Percentiles rank a stretch among this genome's conserved stretches.
Conservation (phyloP, 2,888 invertebrate species). For the Agonopterix alstromeriana region DNA sequence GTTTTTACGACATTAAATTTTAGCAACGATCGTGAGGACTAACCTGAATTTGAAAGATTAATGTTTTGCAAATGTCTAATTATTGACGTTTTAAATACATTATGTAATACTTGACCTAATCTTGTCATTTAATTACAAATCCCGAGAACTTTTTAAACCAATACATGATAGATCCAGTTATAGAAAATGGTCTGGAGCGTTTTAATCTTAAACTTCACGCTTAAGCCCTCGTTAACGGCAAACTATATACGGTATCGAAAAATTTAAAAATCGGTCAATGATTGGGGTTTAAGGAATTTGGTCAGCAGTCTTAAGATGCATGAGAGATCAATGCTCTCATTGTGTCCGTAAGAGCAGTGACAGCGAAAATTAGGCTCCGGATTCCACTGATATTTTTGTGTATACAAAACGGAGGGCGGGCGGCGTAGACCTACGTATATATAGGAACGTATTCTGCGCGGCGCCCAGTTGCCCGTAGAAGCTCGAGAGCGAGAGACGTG, state of each 20-base stretch:
- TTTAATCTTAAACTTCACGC: not conserved
- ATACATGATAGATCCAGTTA: too few relatives aligned
- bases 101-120: too few relatives aligned
- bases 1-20: not conserved
- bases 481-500: conserved; percentile 33
- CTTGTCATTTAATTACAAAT: too few relatives aligned
- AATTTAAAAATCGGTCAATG: conserved; percentile 21
- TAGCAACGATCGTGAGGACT: not conserved
- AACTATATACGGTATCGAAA: conserved; percentile 28
- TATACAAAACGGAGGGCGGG: conserved; percentile 57
- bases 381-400: conserved; percentile 72
- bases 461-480: conserved; percentile 58
- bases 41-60: too few relatives aligned
- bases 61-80: too few relatives aligned
- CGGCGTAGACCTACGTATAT: conserved; percentile 55
- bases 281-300: conserved; percentile 45
- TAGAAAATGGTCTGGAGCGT: too few relatives aligned
- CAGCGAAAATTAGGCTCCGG: conserved; percentile 67
- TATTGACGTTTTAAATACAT: too few relatives aligned
- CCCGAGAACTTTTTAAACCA: too few relatives aligned
- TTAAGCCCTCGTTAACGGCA: not conserved
- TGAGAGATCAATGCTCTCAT: conserved; percentile 69
- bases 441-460: conserved; percentile 50
- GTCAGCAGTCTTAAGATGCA: conserved; percentile 54
- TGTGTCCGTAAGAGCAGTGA: conserved; percentile 65